Conservation (phyloP, 1,140 invertebrate species). For the Zophobas morio region DNA sequence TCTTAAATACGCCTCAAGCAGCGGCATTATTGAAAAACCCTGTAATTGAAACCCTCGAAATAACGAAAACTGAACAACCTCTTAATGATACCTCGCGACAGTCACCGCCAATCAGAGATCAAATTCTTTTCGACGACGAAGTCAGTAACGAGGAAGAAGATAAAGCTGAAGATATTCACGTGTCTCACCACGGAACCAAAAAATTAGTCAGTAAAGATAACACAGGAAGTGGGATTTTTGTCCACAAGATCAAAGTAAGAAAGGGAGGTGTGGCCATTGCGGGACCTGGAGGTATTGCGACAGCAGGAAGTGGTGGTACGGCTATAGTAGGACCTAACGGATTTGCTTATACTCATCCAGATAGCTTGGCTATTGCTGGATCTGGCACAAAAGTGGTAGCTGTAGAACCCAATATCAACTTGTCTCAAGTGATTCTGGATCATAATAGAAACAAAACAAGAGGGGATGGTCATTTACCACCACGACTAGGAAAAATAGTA, state of each 20-base stretch:
- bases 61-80: constrained; percentile 34
- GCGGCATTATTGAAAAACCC: not conserved
- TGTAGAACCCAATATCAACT: constrained; percentile 72
- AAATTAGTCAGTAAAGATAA: constrained; percentile 64
- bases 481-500: constrained; percentile 74
- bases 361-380: constrained; percentile 78
- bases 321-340: constrained; percentile 82
- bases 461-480: constrained; percentile 61
- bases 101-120: constrained; percentile 53
- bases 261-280: constrained; percentile 82
- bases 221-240: constrained; percentile 73
- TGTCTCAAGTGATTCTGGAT: constrained; percentile 66
- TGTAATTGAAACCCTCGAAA: constrained; percentile 17
- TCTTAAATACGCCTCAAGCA: not conserved
- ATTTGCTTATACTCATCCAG: constrained; percentile 78
- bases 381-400: constrained; percentile 77
- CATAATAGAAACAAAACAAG: constrained; percentile 62
- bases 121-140: constrained; percentile 51
- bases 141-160: constrained; percentile 47
- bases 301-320: constrained; percentile 79
- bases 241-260: constrained; percentile 76
- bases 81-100: constrained; percentile 13
- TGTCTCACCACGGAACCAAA: constrained; percentile 57
- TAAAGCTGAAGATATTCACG: constrained; percentile 55
- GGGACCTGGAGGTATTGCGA: constrained; percentile 81